Evolutionary conservation across 1,140 invertebrate genomes (phyloP).

Genomic region (Macrobrachium rosenbergii): DNA sequence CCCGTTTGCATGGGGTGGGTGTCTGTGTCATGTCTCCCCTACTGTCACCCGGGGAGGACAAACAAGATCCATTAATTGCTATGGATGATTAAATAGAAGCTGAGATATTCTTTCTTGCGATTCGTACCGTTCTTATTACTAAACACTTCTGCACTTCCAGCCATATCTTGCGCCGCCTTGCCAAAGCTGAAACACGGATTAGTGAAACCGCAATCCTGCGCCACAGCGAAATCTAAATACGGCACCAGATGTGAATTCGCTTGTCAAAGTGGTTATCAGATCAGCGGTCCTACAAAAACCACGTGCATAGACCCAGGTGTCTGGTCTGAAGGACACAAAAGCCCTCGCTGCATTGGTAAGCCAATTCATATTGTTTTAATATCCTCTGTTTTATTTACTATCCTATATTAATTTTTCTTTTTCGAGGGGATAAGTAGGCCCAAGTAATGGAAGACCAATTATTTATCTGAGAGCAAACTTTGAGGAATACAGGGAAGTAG

Average conservation of each 20-base stretch:
- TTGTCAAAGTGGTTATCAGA: slow-evolving; percentile 75
- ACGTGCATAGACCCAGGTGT: slow-evolving; percentile 72
- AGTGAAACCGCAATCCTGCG: slow-evolving; percentile 73
- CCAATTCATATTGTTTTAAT: neutral
- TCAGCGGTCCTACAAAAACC: slow-evolving; percentile 72
- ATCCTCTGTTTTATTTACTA: slow-evolving; percentile 38
- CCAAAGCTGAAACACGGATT: slow-evolving; percentile 72
- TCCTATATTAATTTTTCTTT: neutral
- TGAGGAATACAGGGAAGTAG: too few species aligned
- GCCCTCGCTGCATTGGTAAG: slow-evolving; percentile 73
- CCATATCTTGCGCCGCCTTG: slow-evolving; percentile 75
- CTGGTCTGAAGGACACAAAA: slow-evolving; percentile 72
- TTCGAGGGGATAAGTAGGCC: too few species aligned
- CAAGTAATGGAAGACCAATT: too few species aligned
- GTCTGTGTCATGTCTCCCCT: too few species aligned
- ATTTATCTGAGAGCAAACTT: too few species aligned
- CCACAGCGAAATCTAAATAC: slow-evolving; percentile 71
- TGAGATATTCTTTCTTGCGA: neutral
- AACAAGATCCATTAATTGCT: too few species aligned
- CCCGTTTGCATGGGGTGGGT: too few species aligned
- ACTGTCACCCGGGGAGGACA: too few species aligned
- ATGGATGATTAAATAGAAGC: neutral
- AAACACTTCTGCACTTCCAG: slow-evolving; percentile 68
- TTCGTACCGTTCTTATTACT: slow-evolving; percentile 8
- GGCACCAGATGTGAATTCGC: slow-evolving; percentile 74